Conservation (phyloP, 2,797 vertebrate genomes). For the Spea hammondii region DNA sequence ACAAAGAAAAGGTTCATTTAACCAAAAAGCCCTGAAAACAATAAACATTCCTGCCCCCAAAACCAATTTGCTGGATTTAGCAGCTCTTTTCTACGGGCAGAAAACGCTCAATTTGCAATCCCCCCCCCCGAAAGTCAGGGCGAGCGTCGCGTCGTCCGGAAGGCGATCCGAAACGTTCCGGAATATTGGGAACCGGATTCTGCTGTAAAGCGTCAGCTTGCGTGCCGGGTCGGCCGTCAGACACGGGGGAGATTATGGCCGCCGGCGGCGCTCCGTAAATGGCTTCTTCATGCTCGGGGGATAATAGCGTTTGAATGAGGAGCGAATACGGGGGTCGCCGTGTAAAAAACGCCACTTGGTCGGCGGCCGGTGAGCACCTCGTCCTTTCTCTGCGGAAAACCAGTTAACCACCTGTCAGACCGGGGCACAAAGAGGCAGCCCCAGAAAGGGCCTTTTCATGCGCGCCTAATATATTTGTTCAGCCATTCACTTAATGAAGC, state of each 20-base stretch:
- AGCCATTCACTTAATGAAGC: slow-evolving; percentile 94
- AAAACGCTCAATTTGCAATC: too few relatives aligned
- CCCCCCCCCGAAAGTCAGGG: too few relatives aligned
- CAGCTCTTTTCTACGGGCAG: too few relatives aligned
- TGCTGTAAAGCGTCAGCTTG: too few relatives aligned
- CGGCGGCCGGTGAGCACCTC: slow-evolving; percentile 50
- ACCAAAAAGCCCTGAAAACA: too few relatives aligned
- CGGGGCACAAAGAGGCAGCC: slow-evolving; percentile 78
- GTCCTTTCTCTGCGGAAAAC: slow-evolving; percentile 77
- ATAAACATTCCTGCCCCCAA: too few relatives aligned
- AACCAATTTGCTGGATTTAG: too few relatives aligned
- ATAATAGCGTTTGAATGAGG: slow-evolving; percentile 47
- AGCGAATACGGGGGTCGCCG: slow-evolving; percentile 29
- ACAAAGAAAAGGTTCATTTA: too few relatives aligned
- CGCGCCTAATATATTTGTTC: slow-evolving; percentile 99
- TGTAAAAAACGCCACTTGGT: slow-evolving; percentile 62
- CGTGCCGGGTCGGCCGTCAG: not conserved
- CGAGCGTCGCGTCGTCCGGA: too few relatives aligned
- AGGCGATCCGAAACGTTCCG: too few relatives aligned
- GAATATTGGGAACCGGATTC: too few relatives aligned
- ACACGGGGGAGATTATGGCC: slow-evolving; percentile 17
- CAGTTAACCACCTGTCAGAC: slow-evolving; percentile 97
- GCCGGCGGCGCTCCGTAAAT: slow-evolving; percentile 19
- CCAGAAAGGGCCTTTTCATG: slow-evolving; percentile 88
- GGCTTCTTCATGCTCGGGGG: slow-evolving; percentile 29